Conservation (phyloP, 2,113 vertebrate genomes). For the Scortum barcoo region DNA sequence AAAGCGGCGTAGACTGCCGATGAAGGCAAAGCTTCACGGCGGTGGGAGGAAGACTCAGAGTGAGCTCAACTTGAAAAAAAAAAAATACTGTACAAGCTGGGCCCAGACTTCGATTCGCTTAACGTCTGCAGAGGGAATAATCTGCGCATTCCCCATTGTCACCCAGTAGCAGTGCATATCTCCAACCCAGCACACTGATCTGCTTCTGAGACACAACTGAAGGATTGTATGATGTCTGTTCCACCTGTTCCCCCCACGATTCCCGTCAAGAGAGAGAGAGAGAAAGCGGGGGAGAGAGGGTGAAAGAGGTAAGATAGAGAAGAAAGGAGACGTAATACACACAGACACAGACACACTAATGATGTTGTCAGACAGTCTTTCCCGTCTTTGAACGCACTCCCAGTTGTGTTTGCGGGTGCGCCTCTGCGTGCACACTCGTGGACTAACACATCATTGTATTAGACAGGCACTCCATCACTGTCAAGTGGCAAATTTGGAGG, state of each 20-base stretch:
- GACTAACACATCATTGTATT: constrained; percentile 66
- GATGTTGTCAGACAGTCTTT: constrained; percentile 78
- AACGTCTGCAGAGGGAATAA: constrained; percentile 47
- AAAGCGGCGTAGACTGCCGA: background rate
- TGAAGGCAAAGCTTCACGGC: background rate
- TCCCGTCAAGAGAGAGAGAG: constrained; percentile 58
- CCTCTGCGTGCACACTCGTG: constrained; percentile 43
- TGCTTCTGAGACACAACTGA: constrained; percentile 60
- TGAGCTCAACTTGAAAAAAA: constrained; percentile 34
- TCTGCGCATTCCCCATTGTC: constrained; percentile 48
- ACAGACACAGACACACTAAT: constrained; percentile 77
- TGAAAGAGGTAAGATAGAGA: constrained; percentile 53
- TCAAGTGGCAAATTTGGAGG: constrained; percentile 78
- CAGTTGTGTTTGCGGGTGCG: constrained; percentile 61
- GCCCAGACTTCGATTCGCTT: constrained; percentile 41
- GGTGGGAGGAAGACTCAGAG: constrained; percentile 31
- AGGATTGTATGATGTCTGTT: constrained; percentile 54
- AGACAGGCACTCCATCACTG: constrained; percentile 81
- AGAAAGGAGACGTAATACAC: constrained; percentile 62
- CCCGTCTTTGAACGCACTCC: constrained; percentile 74
- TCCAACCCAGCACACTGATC: constrained; percentile 57
- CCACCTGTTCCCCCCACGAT: constrained; percentile 70
- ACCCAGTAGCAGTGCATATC: constrained; percentile 34
- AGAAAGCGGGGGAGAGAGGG: constrained; percentile 40
- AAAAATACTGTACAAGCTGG: constrained; percentile 29